phyloP scores from a whole-genome alignment of 2,797 vertebrate species.

The Paedocypris micromegethes region DNA sequence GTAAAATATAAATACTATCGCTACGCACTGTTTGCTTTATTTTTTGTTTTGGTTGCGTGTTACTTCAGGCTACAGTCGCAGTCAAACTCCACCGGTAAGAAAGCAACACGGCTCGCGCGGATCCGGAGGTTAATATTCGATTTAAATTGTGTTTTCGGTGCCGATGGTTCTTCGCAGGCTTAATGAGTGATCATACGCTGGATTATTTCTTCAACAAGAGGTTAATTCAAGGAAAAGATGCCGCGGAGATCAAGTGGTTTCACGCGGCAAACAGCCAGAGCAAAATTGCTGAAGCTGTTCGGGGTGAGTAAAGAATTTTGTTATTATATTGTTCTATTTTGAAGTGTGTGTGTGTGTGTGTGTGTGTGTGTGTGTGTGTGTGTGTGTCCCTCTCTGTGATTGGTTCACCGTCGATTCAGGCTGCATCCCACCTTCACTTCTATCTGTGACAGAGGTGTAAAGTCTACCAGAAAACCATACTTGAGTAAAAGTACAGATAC shows the following conservation, averaged over 20 bases:
- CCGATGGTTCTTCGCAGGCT: constrained; percentile 6
- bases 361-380: not conserved
- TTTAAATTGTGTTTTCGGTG: not conserved
- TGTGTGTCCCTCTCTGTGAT: no score
- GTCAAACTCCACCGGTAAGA: constrained; percentile 22
- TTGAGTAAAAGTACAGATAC: no score
- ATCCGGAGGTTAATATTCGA: not conserved
- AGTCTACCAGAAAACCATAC: no score
- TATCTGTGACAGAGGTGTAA: no score
- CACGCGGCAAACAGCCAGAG: constrained; percentile 80
- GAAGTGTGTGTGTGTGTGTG: not conserved
- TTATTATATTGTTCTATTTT: not conserved
- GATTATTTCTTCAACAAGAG: constrained; percentile 67
- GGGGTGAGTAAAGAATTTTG: constrained; percentile 59
- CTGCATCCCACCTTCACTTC: no score
- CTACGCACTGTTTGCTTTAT: constrained; percentile 8
- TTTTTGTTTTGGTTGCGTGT: constrained; percentile 15
- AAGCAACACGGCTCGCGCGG: constrained; percentile 12
- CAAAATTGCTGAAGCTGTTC: constrained; percentile 65
- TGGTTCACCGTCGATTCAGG: no score
- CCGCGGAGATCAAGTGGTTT: constrained; percentile 74
- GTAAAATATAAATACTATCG: constrained; percentile 18
- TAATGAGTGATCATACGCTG: constrained; percentile 62
- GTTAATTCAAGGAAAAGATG: constrained; percentile 64
- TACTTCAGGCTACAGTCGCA: constrained; percentile 16